Evolutionary conservation across 2,797 vertebrate species (phyloP).

Genomic region (Anabacerthia variegaticeps): DNA sequence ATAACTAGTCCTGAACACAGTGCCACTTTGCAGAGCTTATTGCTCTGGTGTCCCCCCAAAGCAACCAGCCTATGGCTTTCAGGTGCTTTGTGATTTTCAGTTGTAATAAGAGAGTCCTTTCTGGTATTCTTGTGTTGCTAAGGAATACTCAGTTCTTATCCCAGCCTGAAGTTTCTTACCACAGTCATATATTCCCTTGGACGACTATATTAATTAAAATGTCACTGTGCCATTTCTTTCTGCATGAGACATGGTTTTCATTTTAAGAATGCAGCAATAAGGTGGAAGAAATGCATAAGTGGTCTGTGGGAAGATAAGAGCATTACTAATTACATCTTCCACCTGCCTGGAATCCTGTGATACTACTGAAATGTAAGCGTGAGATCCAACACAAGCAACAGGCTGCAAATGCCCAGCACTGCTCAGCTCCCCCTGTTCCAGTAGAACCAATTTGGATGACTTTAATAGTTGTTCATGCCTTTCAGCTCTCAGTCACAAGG

Average conservation of each 20-base stretch:
- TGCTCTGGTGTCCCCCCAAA: not conserved
- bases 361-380: not conserved
- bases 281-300: not conserved
- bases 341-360: not conserved
- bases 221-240: conserved; percentile 23
- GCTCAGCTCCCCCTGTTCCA: not conserved
- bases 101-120: not conserved
- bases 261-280: conserved; percentile 26
- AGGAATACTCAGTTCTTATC: not conserved
- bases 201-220: conserved; percentile 61
- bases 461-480: conserved; percentile 8
- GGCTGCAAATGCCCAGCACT: not conserved
- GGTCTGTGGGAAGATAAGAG: not conserved
- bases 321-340: not conserved
- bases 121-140: not conserved
- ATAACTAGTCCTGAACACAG: not conserved
- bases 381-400: not conserved
- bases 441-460: not conserved
- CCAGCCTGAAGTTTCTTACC: not conserved
- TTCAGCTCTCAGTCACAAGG: conserved; percentile 18
- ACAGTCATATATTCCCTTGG: not conserved
- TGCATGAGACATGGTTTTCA: not conserved
- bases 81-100: not conserved
- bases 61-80: not conserved
- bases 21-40: not conserved